Base-by-base conservation (phyloP, 2,888 invertebrate species). In the Itoplectis maculator region DNA sequence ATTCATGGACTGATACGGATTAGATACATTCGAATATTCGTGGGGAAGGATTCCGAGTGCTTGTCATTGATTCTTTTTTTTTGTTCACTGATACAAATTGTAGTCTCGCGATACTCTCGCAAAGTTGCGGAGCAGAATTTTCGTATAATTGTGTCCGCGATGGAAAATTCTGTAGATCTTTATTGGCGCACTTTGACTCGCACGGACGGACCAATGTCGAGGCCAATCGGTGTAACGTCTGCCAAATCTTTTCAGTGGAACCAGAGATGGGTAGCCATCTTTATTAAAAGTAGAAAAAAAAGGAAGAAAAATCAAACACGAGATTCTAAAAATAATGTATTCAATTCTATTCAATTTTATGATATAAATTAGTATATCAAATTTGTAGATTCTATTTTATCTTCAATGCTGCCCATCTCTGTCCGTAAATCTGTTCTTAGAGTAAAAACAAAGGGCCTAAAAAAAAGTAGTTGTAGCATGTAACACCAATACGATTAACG, bases 131-230 rank as follows among this genome's bases (percentile, higher is more conserved):
- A 56, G n/a, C 40, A 29, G 35, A 47, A 51, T 82, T 81, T 78
- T 87, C 84, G 89, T 92, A 91, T 91, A 91, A 92, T 91, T 92
- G 92, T 92, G 90, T 92, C 91, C 90, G 78, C 66, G 74, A 66
- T 59, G 51, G 51, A 79, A 51, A 45, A 23, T 79, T 47, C 54
- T n/a, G 56, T 42, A 23, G n/a, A 8, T 54, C 8, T 20, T 51
- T 51, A 54, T 23, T 23, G 20, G 23, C 11, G 13, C 54, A 23
- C 13, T 18, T 51, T 51, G 0, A 8, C 13, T 51, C 9, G 18
- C 18, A 9, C 4, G 51, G 20, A 51, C 20, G 6, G 18, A 8
- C 7, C 18, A 51, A 54, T 20, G 23, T n/a, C 4, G 13, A 23
- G 11, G 18, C 6, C 49, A 20, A 18, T 51, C 18, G 18, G 9